Percentiles rank a stretch among this genome's conserved stretches.
Conservation (phyloP, 1,140 invertebrate genomes). For the Cherax destructor region DNA sequence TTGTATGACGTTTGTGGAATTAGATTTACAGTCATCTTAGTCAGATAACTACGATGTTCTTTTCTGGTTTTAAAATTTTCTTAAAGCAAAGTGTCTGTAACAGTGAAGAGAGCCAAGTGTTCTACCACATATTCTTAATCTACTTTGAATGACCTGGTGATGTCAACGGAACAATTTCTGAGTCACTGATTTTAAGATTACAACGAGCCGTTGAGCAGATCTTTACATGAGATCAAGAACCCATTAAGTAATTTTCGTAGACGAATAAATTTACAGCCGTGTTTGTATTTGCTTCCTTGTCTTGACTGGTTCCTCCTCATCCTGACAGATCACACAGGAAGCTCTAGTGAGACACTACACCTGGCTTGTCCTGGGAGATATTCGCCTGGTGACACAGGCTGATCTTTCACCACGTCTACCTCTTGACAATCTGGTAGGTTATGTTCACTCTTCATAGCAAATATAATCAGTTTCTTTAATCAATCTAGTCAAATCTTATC, state of each 20-base stretch:
- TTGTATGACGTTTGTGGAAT: too few relatives aligned
- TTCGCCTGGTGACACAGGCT: neutral
- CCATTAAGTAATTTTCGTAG: neutral
- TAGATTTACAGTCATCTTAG: too few relatives aligned
- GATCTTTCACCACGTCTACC: neutral
- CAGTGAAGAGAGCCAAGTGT: neutral
- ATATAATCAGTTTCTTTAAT: too few relatives aligned
- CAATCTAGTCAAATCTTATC: too few relatives aligned
- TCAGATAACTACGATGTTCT: neutral
- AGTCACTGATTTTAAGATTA: neutral
- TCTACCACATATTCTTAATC: too few relatives aligned
- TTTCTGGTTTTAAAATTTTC: neutral
- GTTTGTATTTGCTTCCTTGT: too few relatives aligned
- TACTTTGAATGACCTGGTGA: neutral
- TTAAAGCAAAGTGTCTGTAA: neutral
- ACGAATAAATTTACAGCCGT: too few relatives aligned
- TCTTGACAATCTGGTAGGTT: neutral
- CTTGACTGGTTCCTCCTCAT: neutral
- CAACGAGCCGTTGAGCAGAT: neutral
- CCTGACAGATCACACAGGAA: neutral
- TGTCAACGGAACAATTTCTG: neutral
- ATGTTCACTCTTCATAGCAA: neutral
- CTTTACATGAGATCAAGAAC: neutral
- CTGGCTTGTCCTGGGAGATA: constrained; percentile 4
- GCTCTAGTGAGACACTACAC: neutral